phyloP scores from a whole-genome alignment of 2,113 vertebrate genomes.

The Syrmaticus mikado region DNA sequence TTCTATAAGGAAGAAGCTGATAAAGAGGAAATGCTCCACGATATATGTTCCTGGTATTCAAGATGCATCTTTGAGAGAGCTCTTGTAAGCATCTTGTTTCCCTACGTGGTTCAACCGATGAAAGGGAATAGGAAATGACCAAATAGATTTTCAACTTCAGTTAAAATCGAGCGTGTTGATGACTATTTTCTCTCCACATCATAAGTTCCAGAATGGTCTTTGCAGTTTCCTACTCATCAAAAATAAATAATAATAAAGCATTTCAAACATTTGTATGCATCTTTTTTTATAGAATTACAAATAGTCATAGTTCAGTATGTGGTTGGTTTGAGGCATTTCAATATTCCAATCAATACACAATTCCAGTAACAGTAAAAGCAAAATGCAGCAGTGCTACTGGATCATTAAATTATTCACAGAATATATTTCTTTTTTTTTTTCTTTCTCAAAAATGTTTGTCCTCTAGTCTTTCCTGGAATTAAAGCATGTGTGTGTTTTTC shows the following conservation, averaged over 20 bases:
- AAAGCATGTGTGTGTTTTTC: not conserved
- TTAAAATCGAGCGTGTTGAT: not conserved
- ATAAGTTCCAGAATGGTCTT: not conserved
- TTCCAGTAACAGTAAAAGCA: slow-evolving; percentile 15
- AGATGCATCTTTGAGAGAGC: not conserved
- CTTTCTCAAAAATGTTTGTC: not conserved
- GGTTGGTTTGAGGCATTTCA: not conserved
- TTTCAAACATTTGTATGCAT: not conserved
- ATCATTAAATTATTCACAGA: slow-evolving; percentile 28
- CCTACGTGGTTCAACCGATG: not conserved
- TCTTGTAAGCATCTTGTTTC: not conserved
- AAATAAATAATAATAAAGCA: not conserved
- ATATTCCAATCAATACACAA: slow-evolving; percentile 25
- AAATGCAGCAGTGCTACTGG: slow-evolving; percentile 1
- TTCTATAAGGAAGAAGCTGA: not conserved
- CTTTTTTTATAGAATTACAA: slow-evolving; percentile 5
- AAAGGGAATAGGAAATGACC: not conserved
- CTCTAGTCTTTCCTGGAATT: slow-evolving; percentile 27
- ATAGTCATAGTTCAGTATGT: not conserved
- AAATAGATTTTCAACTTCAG: not conserved
- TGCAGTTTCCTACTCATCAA: not conserved
- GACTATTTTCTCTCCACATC: not conserved
- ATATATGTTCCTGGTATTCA: not conserved
- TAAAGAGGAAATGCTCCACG: not conserved
- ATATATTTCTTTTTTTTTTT: not conserved